Percentiles rank a stretch among this genome's conserved stretches.
Evolutionary conservation across 2,113 vertebrate genomes (phyloP).

Genomic region (Ceyx margarethae): DNA sequence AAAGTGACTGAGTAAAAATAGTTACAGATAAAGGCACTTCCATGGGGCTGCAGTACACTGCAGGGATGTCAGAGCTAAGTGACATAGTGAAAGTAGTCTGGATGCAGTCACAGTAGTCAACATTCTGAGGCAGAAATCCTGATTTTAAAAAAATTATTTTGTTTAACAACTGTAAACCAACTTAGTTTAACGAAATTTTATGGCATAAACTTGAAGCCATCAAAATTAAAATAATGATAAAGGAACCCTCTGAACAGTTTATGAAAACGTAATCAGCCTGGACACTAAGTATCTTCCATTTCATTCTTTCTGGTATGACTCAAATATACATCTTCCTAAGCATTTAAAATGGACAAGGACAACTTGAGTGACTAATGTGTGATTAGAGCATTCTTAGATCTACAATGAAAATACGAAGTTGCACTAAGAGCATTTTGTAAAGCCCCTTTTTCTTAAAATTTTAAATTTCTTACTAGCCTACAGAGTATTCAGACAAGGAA

Average conservation of each 20-base stretch:
- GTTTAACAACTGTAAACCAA: not conserved
- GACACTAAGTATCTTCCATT: not conserved
- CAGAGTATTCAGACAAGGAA: not conserved
- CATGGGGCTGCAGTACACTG: not conserved
- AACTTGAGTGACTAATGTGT: not conserved
- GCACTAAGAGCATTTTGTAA: not conserved
- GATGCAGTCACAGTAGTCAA: not conserved
- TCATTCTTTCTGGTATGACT: not conserved
- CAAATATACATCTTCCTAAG: not conserved
- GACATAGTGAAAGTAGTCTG: not conserved
- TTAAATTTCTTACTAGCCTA: not conserved
- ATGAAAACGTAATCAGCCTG: not conserved
- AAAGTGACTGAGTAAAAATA: conserved; percentile 57
- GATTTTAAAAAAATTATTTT: not conserved
- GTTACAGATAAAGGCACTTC: not conserved
- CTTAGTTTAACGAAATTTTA: not conserved
- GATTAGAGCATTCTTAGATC: not conserved
- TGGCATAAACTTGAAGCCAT: not conserved
- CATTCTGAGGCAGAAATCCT: not conserved
- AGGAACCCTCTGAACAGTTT: not conserved
- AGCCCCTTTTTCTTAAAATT: not conserved
- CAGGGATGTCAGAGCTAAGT: not conserved
- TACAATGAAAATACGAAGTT: not conserved
- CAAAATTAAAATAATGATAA: not conserved
- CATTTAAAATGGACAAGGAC: not conserved